Percentiles rank a stretch among this genome's conserved stretches.
phyloP scores from a whole-genome alignment of 1,140 invertebrate genomes.

The Saccostrea cuccullata region DNA sequence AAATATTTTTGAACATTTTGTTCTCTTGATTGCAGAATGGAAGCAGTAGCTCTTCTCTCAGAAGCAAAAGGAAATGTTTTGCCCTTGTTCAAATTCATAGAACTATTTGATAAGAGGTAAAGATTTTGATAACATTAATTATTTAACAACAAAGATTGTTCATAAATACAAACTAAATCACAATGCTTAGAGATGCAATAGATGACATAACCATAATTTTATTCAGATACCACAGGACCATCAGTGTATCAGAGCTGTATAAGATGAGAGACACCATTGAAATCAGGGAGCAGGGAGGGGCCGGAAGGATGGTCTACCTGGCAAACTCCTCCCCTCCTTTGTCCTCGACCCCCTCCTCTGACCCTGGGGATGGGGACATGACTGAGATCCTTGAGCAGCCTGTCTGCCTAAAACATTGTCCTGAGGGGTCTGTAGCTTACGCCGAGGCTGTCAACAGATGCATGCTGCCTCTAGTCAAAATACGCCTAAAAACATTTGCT shows the following conservation, averaged over 20 bases:
- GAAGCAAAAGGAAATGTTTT: slow-evolving; percentile 88
- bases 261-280: slow-evolving; percentile 88
- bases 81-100: slow-evolving; percentile 91
- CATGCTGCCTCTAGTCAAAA: slow-evolving; percentile 85
- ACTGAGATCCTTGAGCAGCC: slow-evolving; percentile 74
- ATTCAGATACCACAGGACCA: slow-evolving; percentile 83
- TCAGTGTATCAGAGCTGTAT: slow-evolving; percentile 89
- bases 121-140: neutral
- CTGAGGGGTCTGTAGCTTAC: slow-evolving; percentile 70
- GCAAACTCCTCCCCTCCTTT: slow-evolving; percentile 38
- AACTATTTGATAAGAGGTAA: slow-evolving; percentile 89
- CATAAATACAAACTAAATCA: too few species aligned
- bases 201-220: neutral
- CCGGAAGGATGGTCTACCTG: slow-evolving; percentile 85
- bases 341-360: neutral
- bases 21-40: slow-evolving; percentile 78
- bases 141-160: too few species aligned
- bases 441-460: slow-evolving; percentile 70
- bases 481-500: slow-evolving; percentile 84
- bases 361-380: slow-evolving; percentile 44
- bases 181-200: too few species aligned
- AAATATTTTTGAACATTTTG: neutral
- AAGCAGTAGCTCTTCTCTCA: slow-evolving; percentile 81
- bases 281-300: slow-evolving; percentile 83
- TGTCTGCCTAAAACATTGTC: slow-evolving; percentile 79